These are phyloP conservation scores for Mus minutoides DNA, from an alignment of 2,797 vertebrate genomes.

Conservation along the genomic window DNA sequence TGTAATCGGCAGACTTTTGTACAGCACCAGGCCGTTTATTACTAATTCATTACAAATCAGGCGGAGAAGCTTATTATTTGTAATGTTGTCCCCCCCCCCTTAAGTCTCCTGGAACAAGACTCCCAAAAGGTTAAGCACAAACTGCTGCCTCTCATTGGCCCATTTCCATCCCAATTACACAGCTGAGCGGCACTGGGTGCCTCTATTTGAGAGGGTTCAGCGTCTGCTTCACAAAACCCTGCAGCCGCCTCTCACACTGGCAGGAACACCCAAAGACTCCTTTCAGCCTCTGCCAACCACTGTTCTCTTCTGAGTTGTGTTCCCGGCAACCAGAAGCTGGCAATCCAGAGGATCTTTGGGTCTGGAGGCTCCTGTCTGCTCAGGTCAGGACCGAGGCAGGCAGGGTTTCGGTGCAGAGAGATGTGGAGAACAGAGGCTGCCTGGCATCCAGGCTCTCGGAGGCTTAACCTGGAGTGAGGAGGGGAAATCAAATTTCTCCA, in stretches of 20 bases:
- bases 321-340: conserved; percentile 66
- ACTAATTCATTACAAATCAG: conserved; percentile 90
- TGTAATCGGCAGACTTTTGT: conserved; percentile 85
- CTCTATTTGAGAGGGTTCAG: conserved; percentile 88
- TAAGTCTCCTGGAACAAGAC: conserved; percentile 86
- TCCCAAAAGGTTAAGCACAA: conserved; percentile 89
- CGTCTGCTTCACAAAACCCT: conserved; percentile 85
- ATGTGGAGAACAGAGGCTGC: not conserved
- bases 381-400: conserved; percentile 36
- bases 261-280: conserved; percentile 64
- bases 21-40: conserved; percentile 86
- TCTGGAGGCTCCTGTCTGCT: conserved; percentile 62
- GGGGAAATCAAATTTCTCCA: conserved; percentile 31
- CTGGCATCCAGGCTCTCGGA: not conserved
- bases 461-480: not conserved
- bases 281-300: conserved; percentile 70
- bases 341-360: conserved; percentile 25
- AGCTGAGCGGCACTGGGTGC: conserved; percentile 90
- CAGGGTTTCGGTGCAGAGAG: not conserved
- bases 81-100: conserved; percentile 80
- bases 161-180: conserved; percentile 95
- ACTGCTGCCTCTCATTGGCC: conserved; percentile 90
- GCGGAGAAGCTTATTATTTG: conserved; percentile 88
- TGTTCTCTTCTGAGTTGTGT: conserved; percentile 64
- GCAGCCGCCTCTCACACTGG: conserved; percentile 72